Conservation (phyloP, 2,113 vertebrate species). For the Chrysochloris asiatica region DNA sequence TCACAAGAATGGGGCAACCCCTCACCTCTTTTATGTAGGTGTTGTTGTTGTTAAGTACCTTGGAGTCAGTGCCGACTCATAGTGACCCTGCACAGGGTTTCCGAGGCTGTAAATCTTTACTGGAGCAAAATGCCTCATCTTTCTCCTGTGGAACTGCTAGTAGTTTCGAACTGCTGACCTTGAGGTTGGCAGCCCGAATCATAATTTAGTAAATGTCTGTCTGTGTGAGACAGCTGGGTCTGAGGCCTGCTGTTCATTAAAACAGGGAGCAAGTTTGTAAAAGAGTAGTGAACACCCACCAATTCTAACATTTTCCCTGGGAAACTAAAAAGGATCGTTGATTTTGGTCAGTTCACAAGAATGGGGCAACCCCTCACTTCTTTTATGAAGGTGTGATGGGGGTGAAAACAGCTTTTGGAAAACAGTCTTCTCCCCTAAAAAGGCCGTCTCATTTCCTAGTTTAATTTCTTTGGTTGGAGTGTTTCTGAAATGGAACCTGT, state of each 20-base stretch:
- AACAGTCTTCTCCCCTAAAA: neutral
- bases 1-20: neutral
- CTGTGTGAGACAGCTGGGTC: constrained; percentile 65
- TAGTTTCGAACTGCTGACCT: no score
- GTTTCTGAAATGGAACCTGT: neutral
- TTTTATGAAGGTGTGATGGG: neutral
- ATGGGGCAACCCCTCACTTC: neutral
- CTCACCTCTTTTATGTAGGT: neutral
- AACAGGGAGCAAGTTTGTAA: constrained; percentile 47
- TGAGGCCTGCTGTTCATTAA: constrained; percentile 58
- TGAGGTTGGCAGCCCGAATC: no score
- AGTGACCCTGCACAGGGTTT: no score
- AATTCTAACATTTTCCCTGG: constrained; percentile 10
- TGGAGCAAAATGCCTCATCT: no score
- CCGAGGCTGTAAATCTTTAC: no score
- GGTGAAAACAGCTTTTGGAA: neutral
- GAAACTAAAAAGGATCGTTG: neutral
- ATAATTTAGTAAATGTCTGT: constrained; percentile 69
- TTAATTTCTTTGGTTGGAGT: neutral
- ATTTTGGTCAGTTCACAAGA: neutral
- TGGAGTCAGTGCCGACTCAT: no score
- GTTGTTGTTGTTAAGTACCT: no score
- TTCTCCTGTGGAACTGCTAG: no score
- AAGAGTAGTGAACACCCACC: neutral
- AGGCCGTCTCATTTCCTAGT: neutral